Evolutionary conservation across 2,888 invertebrate genomes (phyloP).

Genomic region (Carabus problematicus): DNA sequence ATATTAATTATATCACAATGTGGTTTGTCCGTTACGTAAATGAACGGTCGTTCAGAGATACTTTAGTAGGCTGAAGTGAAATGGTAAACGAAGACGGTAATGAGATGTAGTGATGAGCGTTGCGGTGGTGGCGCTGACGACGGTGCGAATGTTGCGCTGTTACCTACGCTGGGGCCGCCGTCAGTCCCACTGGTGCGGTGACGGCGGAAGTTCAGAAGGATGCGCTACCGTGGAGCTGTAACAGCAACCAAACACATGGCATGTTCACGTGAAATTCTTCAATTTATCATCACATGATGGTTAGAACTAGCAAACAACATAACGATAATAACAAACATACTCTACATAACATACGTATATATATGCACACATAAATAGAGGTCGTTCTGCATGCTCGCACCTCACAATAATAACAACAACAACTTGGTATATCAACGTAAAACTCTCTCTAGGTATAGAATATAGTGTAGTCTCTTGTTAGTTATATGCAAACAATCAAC

Average conservation of each 20-base stretch:
- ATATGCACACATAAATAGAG: not conserved
- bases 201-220: conserved; percentile 96
- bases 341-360: conserved; percentile 6
- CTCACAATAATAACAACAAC: conserved; percentile 5
- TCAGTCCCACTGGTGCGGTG: conserved; percentile 98
- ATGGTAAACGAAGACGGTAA: conserved; percentile 33
- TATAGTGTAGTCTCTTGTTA: conserved; percentile 18
- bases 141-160: conserved; percentile 48
- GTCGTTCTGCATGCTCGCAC: conserved; percentile 9
- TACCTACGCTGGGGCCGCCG: conserved; percentile 61
- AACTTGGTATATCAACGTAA: not conserved
- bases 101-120: conserved; percentile 44
- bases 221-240: conserved; percentile 97
- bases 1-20: conserved; percentile 39
- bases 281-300: not conserved
- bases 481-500: conserved; percentile 33
- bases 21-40: conserved; percentile 28
- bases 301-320: conserved; percentile 1
- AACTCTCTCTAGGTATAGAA: not conserved
- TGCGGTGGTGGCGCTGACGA: conserved; percentile 11
- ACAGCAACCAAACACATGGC: conserved; percentile 50
- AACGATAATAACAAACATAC: conserved; percentile 1
- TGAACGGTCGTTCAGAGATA: conserved; percentile 15
- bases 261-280: not conserved
- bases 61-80: conserved; percentile 28